Evolutionary conservation across 2,797 vertebrate species (phyloP).

Genomic region (Prunella strophiata): DNA sequence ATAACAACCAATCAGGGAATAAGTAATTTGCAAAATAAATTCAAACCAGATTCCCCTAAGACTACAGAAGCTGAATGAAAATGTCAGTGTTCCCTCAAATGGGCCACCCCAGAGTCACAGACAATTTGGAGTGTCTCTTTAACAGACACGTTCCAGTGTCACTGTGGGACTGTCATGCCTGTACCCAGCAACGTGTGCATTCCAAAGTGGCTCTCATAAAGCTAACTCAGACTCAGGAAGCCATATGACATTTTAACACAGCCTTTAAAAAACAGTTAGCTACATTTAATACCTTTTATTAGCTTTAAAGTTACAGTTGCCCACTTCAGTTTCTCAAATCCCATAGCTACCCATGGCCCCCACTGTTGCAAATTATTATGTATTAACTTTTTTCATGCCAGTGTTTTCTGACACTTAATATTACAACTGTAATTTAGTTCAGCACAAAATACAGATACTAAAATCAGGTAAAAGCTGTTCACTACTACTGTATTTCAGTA

Average conservation of each 20-base stretch:
- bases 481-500: neutral
- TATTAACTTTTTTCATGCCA: neutral
- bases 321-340: neutral
- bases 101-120: neutral
- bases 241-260: neutral
- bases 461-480: neutral
- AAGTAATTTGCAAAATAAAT: neutral
- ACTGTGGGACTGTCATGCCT: neutral
- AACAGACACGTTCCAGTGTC: neutral
- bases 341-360: neutral
- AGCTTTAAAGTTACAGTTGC: neutral
- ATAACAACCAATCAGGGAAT: neutral
- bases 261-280: neutral
- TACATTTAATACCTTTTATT: neutral
- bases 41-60: neutral
- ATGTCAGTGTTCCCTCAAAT: neutral
- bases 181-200: rapidly evolving
- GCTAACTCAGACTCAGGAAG: neutral
- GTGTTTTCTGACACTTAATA: neutral
- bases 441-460: neutral
- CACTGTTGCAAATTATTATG: neutral
- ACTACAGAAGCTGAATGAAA: neutral
- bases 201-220: neutral
- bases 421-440: neutral
- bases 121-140: neutral